Base-by-base conservation (phyloP, 2,888 invertebrate species). In the Esperia sulphurella region DNA sequence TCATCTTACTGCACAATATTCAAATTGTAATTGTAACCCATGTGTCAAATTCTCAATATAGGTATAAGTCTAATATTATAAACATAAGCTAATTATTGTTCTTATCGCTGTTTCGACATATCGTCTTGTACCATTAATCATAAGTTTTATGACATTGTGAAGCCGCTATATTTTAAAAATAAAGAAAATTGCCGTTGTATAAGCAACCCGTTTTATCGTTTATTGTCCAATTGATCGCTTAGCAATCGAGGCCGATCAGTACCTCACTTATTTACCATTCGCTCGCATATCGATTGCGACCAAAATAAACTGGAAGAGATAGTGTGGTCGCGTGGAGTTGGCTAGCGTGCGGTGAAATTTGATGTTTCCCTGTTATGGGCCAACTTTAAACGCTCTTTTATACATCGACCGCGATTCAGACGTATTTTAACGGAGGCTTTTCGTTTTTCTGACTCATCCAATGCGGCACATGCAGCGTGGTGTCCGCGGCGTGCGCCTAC, bases 131-230 rank as follows among this genome's bases (percentile, higher is more conserved):
- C 76, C 77, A 78, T 76, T 88, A 86, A 72, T 79, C 74, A 66
- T 89, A 89, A 88, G 88, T 74, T 83, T 52, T 75, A 79, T 78
- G 70, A 80, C 84, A 88, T 88, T 89, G 88, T 89, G 87, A 89
- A 86, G 83, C 83, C 83, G 82, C 85, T 88, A 86, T 88, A 87
- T 88, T 88, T 89, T 86, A 87, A 89, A n/a, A 89, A 87, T 88
- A 89, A 89, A 88, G 84, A 79, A 86, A 83, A 83, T 85, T 85
- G 84, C 86, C 83, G 84, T 87, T 87, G 84, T 86, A 83, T 87
- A 87, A 86, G 83, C 88, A 84, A 81, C 80, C 83, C 70, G 75
- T 85, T 82, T 77, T 83, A 85, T 84, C 80, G 87, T 84, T 86
- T 85, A 85, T 82, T 86, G 69, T 81, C 80, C 81, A 77, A 80